Conservation (phyloP, 2,888 invertebrate species). For the Poecilobothrus nobilitatus region DNA sequence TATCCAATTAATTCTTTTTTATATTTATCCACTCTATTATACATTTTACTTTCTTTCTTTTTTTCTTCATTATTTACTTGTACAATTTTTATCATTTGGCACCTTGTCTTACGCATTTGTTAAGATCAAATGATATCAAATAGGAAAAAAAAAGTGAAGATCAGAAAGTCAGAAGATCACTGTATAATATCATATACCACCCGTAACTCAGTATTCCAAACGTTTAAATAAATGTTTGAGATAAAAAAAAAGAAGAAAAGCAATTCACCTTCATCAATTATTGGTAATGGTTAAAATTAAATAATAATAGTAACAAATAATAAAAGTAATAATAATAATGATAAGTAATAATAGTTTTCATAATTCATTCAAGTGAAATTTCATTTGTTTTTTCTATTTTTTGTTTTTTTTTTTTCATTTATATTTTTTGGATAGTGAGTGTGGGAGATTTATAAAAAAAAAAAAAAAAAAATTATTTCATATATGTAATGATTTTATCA, state of each 20-base stretch:
- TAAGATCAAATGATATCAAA: background rate
- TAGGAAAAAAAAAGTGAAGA: background rate
- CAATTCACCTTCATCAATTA: constrained; percentile 44
- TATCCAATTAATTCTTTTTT: no score
- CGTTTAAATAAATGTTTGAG: no score
- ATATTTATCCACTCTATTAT: no score
- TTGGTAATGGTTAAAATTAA: background rate
- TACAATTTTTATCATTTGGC: background rate
- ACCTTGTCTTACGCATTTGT: background rate
- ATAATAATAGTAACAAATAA: background rate
- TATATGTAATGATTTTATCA: background rate
- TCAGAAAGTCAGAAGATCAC: background rate
- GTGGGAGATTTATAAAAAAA: background rate
- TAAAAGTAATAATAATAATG: background rate
- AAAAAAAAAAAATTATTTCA: background rate
- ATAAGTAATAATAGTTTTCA: background rate
- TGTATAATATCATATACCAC: no score
- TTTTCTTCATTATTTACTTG: background rate
- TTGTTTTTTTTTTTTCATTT: background rate
- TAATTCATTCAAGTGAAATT: constrained; percentile 1
- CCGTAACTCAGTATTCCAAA: no score
- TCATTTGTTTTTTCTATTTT: no score
- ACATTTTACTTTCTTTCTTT: background rate
- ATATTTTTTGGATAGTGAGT: background rate
- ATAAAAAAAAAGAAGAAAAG: background rate